Base-by-base conservation (phyloP, 1,140 invertebrate genomes). In the Lordiphosa collinella region DNA sequence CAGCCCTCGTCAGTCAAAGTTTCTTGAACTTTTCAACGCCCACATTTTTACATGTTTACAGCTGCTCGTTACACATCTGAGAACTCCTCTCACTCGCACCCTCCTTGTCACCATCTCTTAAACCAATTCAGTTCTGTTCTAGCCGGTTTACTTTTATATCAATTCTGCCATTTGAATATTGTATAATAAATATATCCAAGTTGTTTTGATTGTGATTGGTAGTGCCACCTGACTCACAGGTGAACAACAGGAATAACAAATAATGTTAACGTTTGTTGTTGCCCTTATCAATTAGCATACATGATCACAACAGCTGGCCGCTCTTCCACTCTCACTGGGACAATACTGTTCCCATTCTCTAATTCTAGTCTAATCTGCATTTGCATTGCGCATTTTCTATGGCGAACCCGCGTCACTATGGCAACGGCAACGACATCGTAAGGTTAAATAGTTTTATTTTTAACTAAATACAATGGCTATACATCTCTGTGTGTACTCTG, bases 361-460 rank as follows among this genome's bases (percentile, higher is more conserved):
- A 37, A 5, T n/a, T 36, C 29, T 46, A 31, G 8, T 44, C 41
- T 44, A 44, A 44, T 44, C 29, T 48, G 31, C 31, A 18, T 48
- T 48, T 48, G 31, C 32, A 35, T 62, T 41, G 61, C 57, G 47
- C 47, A 35, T 46, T 38, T 32, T 57, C 49, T 52, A 53, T 12
- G 25, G 50, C 43, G 58, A 75, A 71, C 54, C 47, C 46, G 59
- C 70, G 66, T 80, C 71, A 80, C 66, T 58, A 53, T 70, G 41
- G 41, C 31, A 52, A 44, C 56, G 68, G 59, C 70, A 80, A 82
- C 76, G 71, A 71, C 62, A 64, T 43, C 40, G 46, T 29, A 47
- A 76, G 76, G 76, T 74, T 82, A 71, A 76, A 80, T 75, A 76
- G 76, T 76, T 79, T 76, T 80, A 80, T 80, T 76, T 71, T 63